A percentile compares a stretch with the other conserved stretches of the same genome.
Evolutionary conservation across 2,113 vertebrate species (phyloP).

Genomic region (Bostrychus sinensis): DNA sequence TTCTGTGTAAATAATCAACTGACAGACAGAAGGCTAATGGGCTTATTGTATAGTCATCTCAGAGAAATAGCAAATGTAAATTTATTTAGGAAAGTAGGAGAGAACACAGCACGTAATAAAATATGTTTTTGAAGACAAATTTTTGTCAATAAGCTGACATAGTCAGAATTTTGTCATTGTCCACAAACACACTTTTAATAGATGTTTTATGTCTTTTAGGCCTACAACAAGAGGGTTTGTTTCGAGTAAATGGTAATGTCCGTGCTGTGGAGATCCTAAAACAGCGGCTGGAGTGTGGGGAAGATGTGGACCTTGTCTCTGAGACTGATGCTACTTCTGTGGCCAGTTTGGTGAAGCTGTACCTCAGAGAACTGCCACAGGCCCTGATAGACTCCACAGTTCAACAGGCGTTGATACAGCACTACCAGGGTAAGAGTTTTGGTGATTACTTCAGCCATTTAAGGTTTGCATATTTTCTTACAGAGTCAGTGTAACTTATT

Average conservation of each 20-base stretch:
- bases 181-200: neutral
- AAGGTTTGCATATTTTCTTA: neutral
- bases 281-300: slow-evolving; percentile 81
- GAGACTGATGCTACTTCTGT: slow-evolving; percentile 83
- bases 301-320: slow-evolving; percentile 76
- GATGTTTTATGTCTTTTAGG: slow-evolving; percentile 74
- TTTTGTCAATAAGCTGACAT: too few relatives aligned
- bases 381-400: slow-evolving; percentile 81
- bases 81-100: too few relatives aligned
- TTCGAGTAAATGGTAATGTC: slow-evolving; percentile 89
- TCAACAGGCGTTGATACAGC: slow-evolving; percentile 81
- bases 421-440: slow-evolving; percentile 82
- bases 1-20: too few relatives aligned
- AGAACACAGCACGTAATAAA: too few relatives aligned
- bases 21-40: too few relatives aligned
- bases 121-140: too few relatives aligned
- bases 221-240: slow-evolving; percentile 90
- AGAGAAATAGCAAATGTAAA: too few relatives aligned
- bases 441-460: neutral
- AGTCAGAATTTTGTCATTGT: too few relatives aligned
- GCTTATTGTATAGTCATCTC: too few relatives aligned
- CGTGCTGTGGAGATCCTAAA: slow-evolving; percentile 86
- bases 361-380: slow-evolving; percentile 88
- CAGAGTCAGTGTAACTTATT: too few relatives aligned
- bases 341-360: slow-evolving; percentile 91